A percentile compares a stretch with the other conserved stretches of the same genome.
These are phyloP conservation scores for Drosophila colorata DNA, from an alignment of 2,888 invertebrate genomes.

Conservation along the genomic window DNA sequence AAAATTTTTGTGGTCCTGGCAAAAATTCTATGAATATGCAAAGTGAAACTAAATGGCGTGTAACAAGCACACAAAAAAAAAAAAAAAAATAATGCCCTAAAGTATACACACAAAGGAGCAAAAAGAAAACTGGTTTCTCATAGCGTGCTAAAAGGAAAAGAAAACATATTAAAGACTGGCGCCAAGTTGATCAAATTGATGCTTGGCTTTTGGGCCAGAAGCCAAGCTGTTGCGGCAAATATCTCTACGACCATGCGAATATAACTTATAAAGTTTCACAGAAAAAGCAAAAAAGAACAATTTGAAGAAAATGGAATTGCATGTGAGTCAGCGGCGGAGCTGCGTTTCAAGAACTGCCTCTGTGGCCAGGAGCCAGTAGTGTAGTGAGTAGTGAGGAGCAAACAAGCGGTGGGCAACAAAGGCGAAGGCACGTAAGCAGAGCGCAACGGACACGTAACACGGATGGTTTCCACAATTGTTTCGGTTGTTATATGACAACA, in stretches of 20 bases:
- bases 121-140: slow-evolving; percentile 16
- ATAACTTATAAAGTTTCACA: slow-evolving; percentile 61
- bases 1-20: slow-evolving; percentile 45
- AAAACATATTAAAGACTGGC: slow-evolving; percentile 74
- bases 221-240: slow-evolving; percentile 54
- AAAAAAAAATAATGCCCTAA: slow-evolving; percentile 5
- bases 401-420: background rate
- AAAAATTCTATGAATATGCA: slow-evolving; percentile 65
- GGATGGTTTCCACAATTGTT: slow-evolving; percentile 56
- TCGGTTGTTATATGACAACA: slow-evolving; percentile 43
- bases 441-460: slow-evolving; percentile 68
- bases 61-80: slow-evolving; percentile 52
- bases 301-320: slow-evolving; percentile 55
- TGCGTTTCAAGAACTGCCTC: slow-evolving; percentile 12
- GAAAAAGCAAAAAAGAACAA: slow-evolving; percentile 17
- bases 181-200: slow-evolving; percentile 79
- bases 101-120: background rate
- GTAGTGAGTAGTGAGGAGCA: background rate
- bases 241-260: slow-evolving; percentile 24
- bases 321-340: slow-evolving; percentile 40
- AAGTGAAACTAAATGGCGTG: slow-evolving; percentile 75
- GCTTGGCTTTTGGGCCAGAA: slow-evolving; percentile 66
- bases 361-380: slow-evolving; percentile 6
- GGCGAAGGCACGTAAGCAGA: slow-evolving; percentile 53
- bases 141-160: slow-evolving; percentile 19